phyloP scores from a whole-genome alignment of 2,888 invertebrate species.

The Nephrotoma appendiculata region DNA sequence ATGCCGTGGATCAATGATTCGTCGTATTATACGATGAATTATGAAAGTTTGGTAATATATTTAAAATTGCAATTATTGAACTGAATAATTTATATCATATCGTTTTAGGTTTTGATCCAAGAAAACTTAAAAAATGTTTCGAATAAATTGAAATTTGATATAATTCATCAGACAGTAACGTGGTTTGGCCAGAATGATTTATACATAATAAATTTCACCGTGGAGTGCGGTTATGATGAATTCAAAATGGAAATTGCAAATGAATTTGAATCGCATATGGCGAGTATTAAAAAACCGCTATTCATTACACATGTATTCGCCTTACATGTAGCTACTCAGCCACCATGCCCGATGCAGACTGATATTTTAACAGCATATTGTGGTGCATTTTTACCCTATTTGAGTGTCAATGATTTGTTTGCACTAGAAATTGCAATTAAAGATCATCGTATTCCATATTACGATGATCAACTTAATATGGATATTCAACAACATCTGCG shows the following conservation, averaged over 20 bases:
- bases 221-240: not conserved
- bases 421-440: not conserved
- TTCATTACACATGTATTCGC: not conserved
- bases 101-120: not conserved
- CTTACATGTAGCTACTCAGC: not conserved
- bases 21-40: not conserved
- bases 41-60: not conserved
- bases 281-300: not conserved
- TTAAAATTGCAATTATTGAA: not conserved
- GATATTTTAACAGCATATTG: not conserved
- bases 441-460: not conserved
- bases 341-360: not conserved
- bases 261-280: not conserved
- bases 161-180: not conserved
- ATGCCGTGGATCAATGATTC: not conserved
- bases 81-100: not conserved
- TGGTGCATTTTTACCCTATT: not conserved
- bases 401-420: not conserved
- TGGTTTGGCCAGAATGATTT: not conserved
- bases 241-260: not conserved
- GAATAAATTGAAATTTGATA: not conserved
- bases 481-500: not conserved
- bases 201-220: not conserved
- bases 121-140: not conserved
- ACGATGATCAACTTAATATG: not conserved